Conservation (phyloP, 2,797 vertebrate species). For the Carduelis carduelis region DNA sequence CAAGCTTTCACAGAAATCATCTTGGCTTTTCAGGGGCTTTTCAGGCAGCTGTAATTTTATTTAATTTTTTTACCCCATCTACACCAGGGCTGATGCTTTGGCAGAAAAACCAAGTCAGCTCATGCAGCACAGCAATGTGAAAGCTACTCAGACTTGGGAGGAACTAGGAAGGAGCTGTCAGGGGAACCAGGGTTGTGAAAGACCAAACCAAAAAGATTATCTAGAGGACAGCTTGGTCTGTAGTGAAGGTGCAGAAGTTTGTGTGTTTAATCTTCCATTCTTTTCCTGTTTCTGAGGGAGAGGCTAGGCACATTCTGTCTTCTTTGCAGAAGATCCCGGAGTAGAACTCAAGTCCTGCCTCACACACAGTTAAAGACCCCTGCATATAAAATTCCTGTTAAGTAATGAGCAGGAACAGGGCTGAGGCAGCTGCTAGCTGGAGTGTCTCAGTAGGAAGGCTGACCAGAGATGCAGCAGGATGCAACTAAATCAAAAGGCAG, state of each 20-base stretch:
- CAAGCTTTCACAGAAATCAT: background rate
- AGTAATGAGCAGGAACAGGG: background rate
- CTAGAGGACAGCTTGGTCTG: background rate
- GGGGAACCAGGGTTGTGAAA: background rate
- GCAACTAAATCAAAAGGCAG: background rate
- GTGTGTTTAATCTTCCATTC: background rate
- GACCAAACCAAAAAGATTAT: background rate
- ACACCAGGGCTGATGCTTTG: background rate
- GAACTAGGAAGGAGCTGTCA: background rate
- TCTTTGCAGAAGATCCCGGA: background rate
- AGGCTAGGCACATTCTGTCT: background rate
- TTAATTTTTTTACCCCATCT: background rate
- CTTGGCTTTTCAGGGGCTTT: background rate
- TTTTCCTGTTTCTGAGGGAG: background rate
- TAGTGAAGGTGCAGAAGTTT: background rate
- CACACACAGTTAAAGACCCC: background rate
- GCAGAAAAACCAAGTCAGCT: background rate
- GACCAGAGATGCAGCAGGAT: background rate
- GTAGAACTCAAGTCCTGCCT: background rate
- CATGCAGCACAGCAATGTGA: background rate
- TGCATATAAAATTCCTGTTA: background rate
- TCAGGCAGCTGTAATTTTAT: background rate
- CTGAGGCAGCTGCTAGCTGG: background rate
- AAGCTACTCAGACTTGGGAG: background rate
- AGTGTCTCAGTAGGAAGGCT: background rate